Percentiles rank a stretch among this genome's conserved stretches.
These are phyloP conservation scores for Agrochola circellaris DNA, from an alignment of 2,888 invertebrate genomes.

Conservation along the genomic window DNA sequence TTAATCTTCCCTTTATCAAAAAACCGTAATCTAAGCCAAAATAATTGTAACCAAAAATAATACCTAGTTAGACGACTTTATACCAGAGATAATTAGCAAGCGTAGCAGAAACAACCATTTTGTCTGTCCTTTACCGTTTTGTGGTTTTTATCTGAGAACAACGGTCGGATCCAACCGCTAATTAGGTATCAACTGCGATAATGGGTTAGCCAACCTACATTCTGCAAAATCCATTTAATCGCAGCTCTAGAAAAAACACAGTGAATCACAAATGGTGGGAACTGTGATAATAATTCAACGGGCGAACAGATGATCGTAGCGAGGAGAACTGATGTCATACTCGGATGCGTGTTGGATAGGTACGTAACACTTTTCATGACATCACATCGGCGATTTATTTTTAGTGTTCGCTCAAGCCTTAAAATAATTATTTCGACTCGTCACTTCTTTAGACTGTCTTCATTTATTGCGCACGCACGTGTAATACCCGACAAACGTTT, in stretches of 20 bases:
- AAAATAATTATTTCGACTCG: slow-evolving; percentile 85
- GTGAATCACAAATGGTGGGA: slow-evolving; percentile 75
- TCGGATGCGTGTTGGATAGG: slow-evolving; percentile 80
- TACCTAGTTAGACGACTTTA: slow-evolving; percentile 26
- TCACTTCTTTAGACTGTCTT: slow-evolving; percentile 75
- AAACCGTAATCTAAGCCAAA: slow-evolving; percentile 27
- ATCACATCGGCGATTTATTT: slow-evolving; percentile 87
- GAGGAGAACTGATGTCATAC: slow-evolving; percentile 87
- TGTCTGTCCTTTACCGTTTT: slow-evolving; percentile 35
- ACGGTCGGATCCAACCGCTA: slow-evolving; percentile 47
- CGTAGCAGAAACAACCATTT: slow-evolving; percentile 31
- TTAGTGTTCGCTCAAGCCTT: slow-evolving; percentile 85
- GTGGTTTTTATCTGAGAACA: slow-evolving; percentile 58
- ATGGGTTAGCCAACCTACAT: slow-evolving; percentile 58
- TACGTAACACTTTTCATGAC: slow-evolving; percentile 88
- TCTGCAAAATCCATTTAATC: slow-evolving; percentile 61
- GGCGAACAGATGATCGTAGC: slow-evolving; percentile 80
- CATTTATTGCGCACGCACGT: slow-evolving; percentile 74
- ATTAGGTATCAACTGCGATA: slow-evolving; percentile 55
- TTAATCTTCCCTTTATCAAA: slow-evolving; percentile 20
- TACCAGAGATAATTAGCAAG: slow-evolving; percentile 32
- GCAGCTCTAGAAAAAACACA: slow-evolving; percentile 65
- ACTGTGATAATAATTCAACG: slow-evolving; percentile 80
- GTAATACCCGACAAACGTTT: slow-evolving; percentile 46
- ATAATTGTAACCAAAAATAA: slow-evolving; percentile 13